Percentiles rank a stretch among this genome's conserved stretches.
These are phyloP conservation scores for Pholis gunnellus DNA, from an alignment of 2,113 vertebrate species.

Conservation along the genomic window DNA sequence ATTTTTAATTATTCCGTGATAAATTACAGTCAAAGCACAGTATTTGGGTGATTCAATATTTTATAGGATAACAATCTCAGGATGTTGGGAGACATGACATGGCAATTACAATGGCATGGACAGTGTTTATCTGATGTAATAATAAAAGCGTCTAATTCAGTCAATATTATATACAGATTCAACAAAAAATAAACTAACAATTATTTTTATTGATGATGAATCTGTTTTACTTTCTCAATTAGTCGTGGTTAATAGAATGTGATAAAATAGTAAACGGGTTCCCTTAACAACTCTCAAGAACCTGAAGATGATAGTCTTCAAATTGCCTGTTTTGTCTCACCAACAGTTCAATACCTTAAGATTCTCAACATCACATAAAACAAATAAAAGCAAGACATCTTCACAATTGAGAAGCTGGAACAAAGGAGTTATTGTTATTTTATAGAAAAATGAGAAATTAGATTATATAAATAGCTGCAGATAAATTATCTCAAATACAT, in stretches of 20 bases:
- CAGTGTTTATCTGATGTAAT: background rate
- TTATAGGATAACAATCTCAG: background rate
- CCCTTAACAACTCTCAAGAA: background rate
- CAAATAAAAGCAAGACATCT: background rate
- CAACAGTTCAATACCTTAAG: background rate
- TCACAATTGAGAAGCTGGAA: background rate
- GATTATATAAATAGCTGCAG: background rate
- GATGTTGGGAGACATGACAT: background rate
- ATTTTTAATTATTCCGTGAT: constrained; percentile 60
- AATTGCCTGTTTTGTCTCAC: background rate
- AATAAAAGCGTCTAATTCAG: background rate
- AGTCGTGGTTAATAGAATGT: background rate
- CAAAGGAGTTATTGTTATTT: background rate
- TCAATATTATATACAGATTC: background rate
- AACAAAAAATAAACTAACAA: background rate
- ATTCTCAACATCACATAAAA: background rate
- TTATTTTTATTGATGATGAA: background rate
- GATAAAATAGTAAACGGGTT: background rate
- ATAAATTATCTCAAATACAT: background rate
- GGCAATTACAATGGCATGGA: background rate
- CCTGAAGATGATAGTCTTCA: background rate
- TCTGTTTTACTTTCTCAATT: background rate
- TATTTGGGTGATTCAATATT: background rate
- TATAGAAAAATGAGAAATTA: background rate
- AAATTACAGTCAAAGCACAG: constrained; percentile 17